Base-by-base conservation (phyloP, 1,140 invertebrate species). In the Saccostrea cuccullata region DNA sequence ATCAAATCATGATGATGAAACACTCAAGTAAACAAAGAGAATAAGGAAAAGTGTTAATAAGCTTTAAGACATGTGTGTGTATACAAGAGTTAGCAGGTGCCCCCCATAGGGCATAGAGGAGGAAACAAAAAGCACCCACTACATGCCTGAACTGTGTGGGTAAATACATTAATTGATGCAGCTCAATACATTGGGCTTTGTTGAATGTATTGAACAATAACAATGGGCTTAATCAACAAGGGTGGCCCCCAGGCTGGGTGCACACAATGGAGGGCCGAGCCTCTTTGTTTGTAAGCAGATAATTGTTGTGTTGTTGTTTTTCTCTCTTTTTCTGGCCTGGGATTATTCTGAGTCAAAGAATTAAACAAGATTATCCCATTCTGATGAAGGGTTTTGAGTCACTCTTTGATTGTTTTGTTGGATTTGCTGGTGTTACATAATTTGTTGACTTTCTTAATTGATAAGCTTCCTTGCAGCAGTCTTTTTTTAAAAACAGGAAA, bases 81-180 rank as follows among this genome's bases (percentile, higher is more conserved):
- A 77, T 77, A 77, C 30, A 77, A 3, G 30, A 36, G 13, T 77
- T 13, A 30, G 70, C 70, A 77, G 70, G 70, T 77, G 70, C 70
- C 26, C 70, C 70, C 70, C 20, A n/a, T n/a, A n/a, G n/a, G n/a
- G n/a, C n/a, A n/a, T n/a, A 20, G 5, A 64, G 17, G 17, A 64
- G 17, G n/a, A 64, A 20, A 17, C 58, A 17, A 77, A 6, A 26
- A 36, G 67, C 12, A 73, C 26, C 12, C 23, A 26, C 23, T 30
- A 13, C 26, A 64, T 64, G n/a, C 15, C 58, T 20, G 15, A 6
- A 5, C 58, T n/a, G 58, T 17, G 58, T 20, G 58, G 67, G 12
- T 77, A 77, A 77, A 77, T 77, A 77, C 26, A 77, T 77, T 77
- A 77, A 77, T 77, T 77, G 70, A 6, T 77, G 70, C 70, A 77